A percentile compares a stretch with the other conserved stretches of the same genome.
Evolutionary conservation across 2,113 vertebrate genomes (phyloP).

Genomic region (Lampris megalopsis): DNA sequence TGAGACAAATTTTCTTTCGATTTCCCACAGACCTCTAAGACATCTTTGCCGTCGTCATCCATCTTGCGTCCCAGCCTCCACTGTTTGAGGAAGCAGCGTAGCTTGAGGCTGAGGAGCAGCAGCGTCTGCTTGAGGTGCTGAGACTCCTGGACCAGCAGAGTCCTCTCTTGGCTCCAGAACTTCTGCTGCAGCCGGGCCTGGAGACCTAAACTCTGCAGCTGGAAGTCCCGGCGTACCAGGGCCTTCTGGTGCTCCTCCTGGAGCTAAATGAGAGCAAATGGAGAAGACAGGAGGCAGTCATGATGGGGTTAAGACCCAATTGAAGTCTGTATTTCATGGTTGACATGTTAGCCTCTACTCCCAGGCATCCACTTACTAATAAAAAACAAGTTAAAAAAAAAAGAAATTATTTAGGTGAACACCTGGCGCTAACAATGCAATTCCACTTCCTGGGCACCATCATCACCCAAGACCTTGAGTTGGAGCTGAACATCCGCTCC

Average conservation of each 20-base stretch:
- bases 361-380: neutral
- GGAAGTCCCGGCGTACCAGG: conserved; percentile 91
- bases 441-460: too few relatives aligned
- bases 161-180: conserved; percentile 96
- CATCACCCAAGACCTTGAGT: too few relatives aligned
- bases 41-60: conserved; percentile 88
- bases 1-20: too few relatives aligned
- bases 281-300: neutral
- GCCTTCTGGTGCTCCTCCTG: conserved; percentile 97
- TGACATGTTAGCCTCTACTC: neutral
- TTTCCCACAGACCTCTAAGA: conserved; percentile 87
- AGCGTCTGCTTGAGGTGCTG: conserved; percentile 96
- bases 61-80: conserved; percentile 93
- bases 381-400: too few relatives aligned
- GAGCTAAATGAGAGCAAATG: conserved; percentile 75
- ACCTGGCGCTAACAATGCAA: too few relatives aligned
- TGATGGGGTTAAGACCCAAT: too few relatives aligned
- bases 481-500: too few relatives aligned
- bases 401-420: too few relatives aligned
- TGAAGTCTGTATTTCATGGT: neutral
- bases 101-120: conserved; percentile 94
- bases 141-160: conserved; percentile 92
- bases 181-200: conserved; percentile 95
- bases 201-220: conserved; percentile 94
- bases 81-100: conserved; percentile 97